Evolutionary conservation across 2,888 invertebrate genomes (phyloP).

Genomic region (Sycophila texana): DNA sequence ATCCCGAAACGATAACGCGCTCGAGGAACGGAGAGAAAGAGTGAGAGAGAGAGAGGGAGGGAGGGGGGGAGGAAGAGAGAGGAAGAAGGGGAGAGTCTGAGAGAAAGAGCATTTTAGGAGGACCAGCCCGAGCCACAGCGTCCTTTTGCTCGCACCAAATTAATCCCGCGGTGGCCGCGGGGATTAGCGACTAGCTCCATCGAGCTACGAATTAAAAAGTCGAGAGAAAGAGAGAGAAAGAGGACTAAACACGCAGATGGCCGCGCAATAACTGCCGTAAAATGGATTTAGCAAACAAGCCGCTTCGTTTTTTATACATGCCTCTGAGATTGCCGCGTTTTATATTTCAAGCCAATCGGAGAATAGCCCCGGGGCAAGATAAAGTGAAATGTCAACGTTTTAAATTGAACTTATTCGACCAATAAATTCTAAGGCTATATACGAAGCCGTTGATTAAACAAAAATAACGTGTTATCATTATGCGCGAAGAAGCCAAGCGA

Average conservation of each 20-base stretch:
- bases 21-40: slow-evolving; percentile 31
- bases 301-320: not conserved
- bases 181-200: slow-evolving; percentile 28
- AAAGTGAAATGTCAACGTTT: slow-evolving; percentile 36
- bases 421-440: slow-evolving; percentile 11
- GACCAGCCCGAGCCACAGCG: slow-evolving; percentile 22
- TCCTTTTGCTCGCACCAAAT: slow-evolving; percentile 54
- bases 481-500: too few relatives aligned
- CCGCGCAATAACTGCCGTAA: slow-evolving; percentile 42
- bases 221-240: not conserved
- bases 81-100: slow-evolving; percentile 20
- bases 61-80: not conserved
- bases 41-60: slow-evolving; percentile 54
- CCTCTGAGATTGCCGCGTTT: slow-evolving; percentile 16
- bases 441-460: not conserved
- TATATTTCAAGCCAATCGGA: slow-evolving; percentile 36
- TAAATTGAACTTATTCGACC: slow-evolving; percentile 35
- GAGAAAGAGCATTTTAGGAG: slow-evolving; percentile 1
- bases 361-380: slow-evolving; percentile 14
- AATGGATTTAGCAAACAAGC: slow-evolving; percentile 33
- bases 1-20: slow-evolving; percentile 65
- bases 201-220: slow-evolving; percentile 24
- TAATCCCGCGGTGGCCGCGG: slow-evolving; percentile 51
- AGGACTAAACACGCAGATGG: not conserved
- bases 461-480: not conserved